phyloP scores from a whole-genome alignment of 2,113 vertebrate genomes.

The Maccullochella peelii region DNA sequence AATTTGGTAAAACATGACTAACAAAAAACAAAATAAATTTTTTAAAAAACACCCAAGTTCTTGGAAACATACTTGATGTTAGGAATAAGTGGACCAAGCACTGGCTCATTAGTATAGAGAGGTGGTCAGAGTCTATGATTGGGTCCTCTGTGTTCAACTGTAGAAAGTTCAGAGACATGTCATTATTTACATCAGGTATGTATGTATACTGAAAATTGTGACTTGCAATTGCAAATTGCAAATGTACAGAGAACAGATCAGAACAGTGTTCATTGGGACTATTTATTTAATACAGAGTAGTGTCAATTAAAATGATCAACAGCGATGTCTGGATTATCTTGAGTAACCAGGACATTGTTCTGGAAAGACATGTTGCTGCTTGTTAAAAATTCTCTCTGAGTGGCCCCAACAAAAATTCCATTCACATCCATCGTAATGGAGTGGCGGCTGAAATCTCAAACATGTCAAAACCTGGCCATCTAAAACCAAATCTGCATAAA shows the following conservation, averaged over 20 bases:
- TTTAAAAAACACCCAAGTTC: neutral
- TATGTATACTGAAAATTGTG: neutral
- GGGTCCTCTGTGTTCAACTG: neutral
- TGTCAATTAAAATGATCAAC: too few species aligned
- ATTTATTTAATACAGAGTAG: neutral
- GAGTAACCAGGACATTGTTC: neutral
- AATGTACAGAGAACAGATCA: neutral
- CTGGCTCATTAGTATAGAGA: neutral
- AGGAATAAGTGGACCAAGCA: neutral
- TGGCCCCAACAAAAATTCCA: too few species aligned
- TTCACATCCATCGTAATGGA: neutral
- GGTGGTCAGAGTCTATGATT: neutral
- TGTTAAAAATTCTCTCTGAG: neutral
- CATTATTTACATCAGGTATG: neutral
- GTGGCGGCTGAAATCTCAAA: neutral
- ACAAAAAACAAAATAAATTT: neutral
- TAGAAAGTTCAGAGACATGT: neutral
- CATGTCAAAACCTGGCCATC: neutral
- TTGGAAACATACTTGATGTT: neutral
- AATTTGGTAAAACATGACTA: neutral
- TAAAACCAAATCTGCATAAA: neutral
- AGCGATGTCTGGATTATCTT: neutral
- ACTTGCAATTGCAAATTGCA: too few species aligned
- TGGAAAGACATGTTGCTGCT: neutral
- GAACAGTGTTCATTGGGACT: neutral